These are phyloP conservation scores for Tethya wilhelma DNA, from an alignment of 37 sponge, comb jelly and placozoan species.

Conservation along the genomic window DNA sequence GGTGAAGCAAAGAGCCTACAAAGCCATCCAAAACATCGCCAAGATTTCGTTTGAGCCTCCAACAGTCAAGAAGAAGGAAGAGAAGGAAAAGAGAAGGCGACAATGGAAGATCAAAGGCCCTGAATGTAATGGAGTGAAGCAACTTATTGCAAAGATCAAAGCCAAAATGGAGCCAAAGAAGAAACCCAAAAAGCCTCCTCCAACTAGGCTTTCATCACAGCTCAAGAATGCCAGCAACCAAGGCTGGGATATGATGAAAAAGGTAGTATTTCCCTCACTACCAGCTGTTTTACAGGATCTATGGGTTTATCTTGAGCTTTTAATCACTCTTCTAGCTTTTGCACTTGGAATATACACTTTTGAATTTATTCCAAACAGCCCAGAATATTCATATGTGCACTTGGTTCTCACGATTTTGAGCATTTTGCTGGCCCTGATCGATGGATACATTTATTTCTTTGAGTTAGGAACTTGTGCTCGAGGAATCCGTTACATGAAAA, in stretches of 20 bases:
- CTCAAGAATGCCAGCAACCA: slow-evolving; percentile 21
- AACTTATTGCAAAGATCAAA: no score
- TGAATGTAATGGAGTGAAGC: no score
- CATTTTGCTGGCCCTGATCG: slow-evolving; percentile 18
- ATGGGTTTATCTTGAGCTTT: slow-evolving; percentile 50
- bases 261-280: slow-evolving; percentile 32
- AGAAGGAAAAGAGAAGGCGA: no score
- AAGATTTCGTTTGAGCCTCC: no score
- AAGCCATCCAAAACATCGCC: no score
- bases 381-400: slow-evolving; percentile 13
- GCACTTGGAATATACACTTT: neutral
- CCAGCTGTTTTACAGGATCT: slow-evolving; percentile 25
- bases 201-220: slow-evolving; percentile 14
- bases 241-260: slow-evolving; percentile 33
- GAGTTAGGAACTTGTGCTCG: slow-evolving; percentile 13
- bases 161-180: no score
- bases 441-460: slow-evolving; percentile 41
- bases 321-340: slow-evolving; percentile 32
- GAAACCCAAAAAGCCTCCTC: no score
- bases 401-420: slow-evolving; percentile 19
- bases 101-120: no score
- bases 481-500: slow-evolving; percentile 1
- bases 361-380: neutral
- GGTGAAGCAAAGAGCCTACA: no score
- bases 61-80: no score